These are phyloP conservation scores for Onychomys leucogaster DNA, from an alignment of 2,797 vertebrate genomes.

Conservation along the genomic window DNA sequence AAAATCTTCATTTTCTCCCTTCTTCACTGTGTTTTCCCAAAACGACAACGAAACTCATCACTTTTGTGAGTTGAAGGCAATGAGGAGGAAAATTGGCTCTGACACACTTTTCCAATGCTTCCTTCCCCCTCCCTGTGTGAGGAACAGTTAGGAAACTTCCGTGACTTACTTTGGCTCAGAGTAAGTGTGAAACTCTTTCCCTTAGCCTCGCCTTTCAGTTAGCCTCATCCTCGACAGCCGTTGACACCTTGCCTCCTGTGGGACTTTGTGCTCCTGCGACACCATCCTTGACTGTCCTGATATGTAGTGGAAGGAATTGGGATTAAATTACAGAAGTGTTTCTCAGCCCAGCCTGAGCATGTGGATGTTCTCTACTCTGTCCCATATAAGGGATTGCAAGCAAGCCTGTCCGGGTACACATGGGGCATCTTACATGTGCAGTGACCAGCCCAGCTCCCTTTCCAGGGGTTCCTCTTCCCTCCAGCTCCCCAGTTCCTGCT, in stretches of 20 bases:
- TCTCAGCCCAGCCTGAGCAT: not conserved
- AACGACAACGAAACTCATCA: not conserved
- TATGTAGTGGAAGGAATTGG: not conserved
- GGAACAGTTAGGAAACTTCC: not conserved
- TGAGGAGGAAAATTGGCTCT: not conserved
- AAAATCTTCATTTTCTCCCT: not conserved
- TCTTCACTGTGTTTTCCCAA: not conserved
- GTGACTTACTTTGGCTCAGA: not conserved
- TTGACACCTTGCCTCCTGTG: accelerated
- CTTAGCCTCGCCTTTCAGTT: accelerated
- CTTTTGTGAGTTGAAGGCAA: not conserved
- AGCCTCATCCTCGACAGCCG: accelerated
- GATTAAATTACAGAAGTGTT: not conserved
- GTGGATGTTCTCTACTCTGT: not conserved
- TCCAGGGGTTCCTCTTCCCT: too few species aligned
- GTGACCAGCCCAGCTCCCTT: accelerated
- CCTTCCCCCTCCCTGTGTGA: not conserved
- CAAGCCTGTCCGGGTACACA: not conserved
- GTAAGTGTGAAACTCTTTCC: not conserved
- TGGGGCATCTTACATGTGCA: not conserved
- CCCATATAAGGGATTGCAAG: not conserved
- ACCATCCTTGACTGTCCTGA: not conserved
- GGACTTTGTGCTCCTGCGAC: not conserved
- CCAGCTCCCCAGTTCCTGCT: not conserved
- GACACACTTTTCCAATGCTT: not conserved